Evolutionary conservation across 2,797 vertebrate species (phyloP), one percentile per base, ranked within the genome.

Genomic region (Peromyscus attwateri): DNA sequence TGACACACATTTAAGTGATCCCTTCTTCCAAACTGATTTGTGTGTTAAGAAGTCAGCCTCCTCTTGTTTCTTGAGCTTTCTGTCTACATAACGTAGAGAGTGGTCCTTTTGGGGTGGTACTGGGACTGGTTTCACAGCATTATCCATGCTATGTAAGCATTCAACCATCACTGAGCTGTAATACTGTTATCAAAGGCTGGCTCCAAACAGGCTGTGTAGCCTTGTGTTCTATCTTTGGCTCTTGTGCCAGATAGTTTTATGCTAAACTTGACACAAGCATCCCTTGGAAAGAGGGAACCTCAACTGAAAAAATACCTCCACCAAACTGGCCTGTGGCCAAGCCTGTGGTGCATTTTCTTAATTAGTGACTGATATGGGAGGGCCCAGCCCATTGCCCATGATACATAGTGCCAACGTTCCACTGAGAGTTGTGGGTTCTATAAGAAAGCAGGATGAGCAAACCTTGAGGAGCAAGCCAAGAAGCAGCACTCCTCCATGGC

Each of bases 11-110:
- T 96, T 93, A 85, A 89, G 82, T 71, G 23, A 88, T 13, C 29
- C 73, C 27, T 81, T 87, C 6, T 95, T 93, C 49, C 49, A 96
- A 94, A 87, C 79, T 85, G 76, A 87, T 73, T 62, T 64, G 11
- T 16, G 79, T 71, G 14, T 71, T 71, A 84, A 84, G 62, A 89
- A 84, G 7, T 46, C 4, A 40, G 25, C 7, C 55, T 57, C 11
- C 55, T 40, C 12, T 80, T 90, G 57, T 23, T 79, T 57, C 31
- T 96, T 21, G 10, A 21, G 66, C 17, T 92, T 93, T 82, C 60
- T 87, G 40, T 95, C 52, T 55, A 43, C n/a, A 37, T 77, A 55
- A 55, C 16, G 52, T 16, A 4, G 52, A 80, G 23, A 12, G 6
- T 57, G 43, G 23, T 68, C 34, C 3, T 73, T 14, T 14, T 34